Evolutionary conservation across 2,888 invertebrate genomes (phyloP).

Genomic region (Dasypogon diadema): DNA sequence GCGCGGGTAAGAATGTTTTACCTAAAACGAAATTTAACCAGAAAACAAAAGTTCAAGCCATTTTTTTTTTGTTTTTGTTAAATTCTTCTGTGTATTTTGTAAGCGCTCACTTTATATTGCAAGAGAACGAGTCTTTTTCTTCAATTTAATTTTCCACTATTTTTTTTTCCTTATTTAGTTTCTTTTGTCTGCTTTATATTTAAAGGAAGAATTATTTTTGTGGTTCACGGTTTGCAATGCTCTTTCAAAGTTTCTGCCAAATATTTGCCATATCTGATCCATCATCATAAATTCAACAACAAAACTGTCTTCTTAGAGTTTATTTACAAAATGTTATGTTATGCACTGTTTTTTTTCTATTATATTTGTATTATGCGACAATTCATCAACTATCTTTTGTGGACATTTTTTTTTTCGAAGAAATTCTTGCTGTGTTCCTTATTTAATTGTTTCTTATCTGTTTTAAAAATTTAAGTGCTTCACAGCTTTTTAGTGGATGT

Average conservation of each 20-base stretch:
- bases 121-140: neutral
- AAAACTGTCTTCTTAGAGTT: slow-evolving; percentile 8
- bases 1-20: slow-evolving; percentile 56
- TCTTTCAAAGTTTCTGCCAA: neutral
- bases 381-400: too few species aligned
- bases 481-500: too few species aligned
- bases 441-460: too few species aligned
- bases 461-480: too few species aligned
- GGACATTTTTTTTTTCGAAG: too few species aligned
- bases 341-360: neutral
- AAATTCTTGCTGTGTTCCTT: too few species aligned
- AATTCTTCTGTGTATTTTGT: neutral
- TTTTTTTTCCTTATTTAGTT: slow-evolving; percentile 41
- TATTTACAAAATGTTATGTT: neutral
- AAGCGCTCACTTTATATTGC: neutral
- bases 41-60: neutral
- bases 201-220: neutral
- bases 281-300: neutral
- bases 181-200: slow-evolving; percentile 60
- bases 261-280: neutral
- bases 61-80: neutral
- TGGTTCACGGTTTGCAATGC: slow-evolving; percentile 16
- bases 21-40: too few species aligned
- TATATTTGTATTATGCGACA: too few species aligned
- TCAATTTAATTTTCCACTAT: slow-evolving; percentile 3